Evolutionary conservation across 2,797 vertebrate genomes (phyloP).

Genomic region (Enteromius fasciolatus): DNA sequence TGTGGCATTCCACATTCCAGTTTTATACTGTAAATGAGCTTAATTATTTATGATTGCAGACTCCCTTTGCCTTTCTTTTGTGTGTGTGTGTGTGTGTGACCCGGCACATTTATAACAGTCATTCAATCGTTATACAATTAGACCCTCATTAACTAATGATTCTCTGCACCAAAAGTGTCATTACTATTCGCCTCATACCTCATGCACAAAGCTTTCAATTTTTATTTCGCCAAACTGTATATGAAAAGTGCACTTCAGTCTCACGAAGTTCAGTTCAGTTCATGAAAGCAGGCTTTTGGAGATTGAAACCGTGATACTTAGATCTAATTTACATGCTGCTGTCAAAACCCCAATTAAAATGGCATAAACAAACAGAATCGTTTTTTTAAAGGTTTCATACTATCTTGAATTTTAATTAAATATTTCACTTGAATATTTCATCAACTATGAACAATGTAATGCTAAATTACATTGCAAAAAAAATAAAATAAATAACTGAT

Average conservation of each 20-base stretch:
- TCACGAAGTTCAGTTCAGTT: slow-evolving; percentile 1
- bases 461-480: neutral
- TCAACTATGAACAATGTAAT: neutral
- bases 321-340: neutral
- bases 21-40: slow-evolving; percentile 58
- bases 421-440: neutral
- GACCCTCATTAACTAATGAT: slow-evolving; percentile 57
- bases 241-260: slow-evolving; percentile 21
- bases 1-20: slow-evolving; percentile 45
- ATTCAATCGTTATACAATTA: slow-evolving; percentile 57
- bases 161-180: slow-evolving; percentile 51
- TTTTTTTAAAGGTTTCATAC: slow-evolving; percentile 13
- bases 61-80: slow-evolving; percentile 48
- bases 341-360: slow-evolving; percentile 18
- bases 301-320: slow-evolving; percentile 13
- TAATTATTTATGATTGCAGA: slow-evolving; percentile 61
- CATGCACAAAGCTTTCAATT: slow-evolving; percentile 8
- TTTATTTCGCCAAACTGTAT: slow-evolving; percentile 2
- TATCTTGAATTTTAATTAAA: slow-evolving; percentile 4
- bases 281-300: slow-evolving; percentile 11
- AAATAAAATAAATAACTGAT: neutral
- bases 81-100: slow-evolving; percentile 6
- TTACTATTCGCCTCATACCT: slow-evolving; percentile 40
- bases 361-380: neutral
- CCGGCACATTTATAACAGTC: slow-evolving; percentile 49